Conservation (phyloP, 1,140 invertebrate species). For the Drosophila tristis region DNA sequence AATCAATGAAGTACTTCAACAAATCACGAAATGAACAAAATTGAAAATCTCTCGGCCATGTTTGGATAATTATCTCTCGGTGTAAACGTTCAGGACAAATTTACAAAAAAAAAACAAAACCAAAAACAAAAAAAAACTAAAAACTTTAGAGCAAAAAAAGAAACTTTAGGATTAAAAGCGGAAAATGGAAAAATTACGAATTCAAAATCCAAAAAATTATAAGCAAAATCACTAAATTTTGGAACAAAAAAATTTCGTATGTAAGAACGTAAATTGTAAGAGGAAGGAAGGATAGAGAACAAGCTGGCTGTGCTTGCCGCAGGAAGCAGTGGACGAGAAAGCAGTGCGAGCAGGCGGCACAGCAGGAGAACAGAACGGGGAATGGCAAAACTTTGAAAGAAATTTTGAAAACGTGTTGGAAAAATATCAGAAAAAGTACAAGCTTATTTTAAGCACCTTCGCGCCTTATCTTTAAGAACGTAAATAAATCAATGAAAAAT, state of each 20-base stretch:
- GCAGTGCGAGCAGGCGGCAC: conserved; percentile 24
- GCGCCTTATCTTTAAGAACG: conserved; percentile 88
- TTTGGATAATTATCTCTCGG: conserved; percentile 84
- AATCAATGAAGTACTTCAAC: conserved; percentile 51
- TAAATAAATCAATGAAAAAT: conserved; percentile 83
- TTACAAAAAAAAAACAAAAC: conserved; percentile 51
- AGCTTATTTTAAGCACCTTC: conserved; percentile 90
- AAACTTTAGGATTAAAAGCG: conserved; percentile 58
- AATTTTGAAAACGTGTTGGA: conserved; percentile 82
- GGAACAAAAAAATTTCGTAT: conserved; percentile 76
- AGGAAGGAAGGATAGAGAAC: conserved; percentile 9
- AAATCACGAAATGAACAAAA: conserved; percentile 70
- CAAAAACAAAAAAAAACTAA: conserved; percentile 53
- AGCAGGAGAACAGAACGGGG: conserved; percentile 35
- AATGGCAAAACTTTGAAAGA: conserved; percentile 64
- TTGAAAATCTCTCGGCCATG: conserved; percentile 83
- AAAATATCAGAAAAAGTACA: conserved; percentile 89
- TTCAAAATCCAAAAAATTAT: conserved; percentile 80
- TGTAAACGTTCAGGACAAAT: conserved; percentile 84
- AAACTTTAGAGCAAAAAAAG: conserved; percentile 18
- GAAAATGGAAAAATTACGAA: conserved; percentile 52
- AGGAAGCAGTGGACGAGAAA: conserved; percentile 21
- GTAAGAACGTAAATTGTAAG: conserved; percentile 68
- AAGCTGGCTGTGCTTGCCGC: conserved; percentile 43
- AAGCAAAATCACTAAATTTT: conserved; percentile 80